These are phyloP conservation scores for Meloidogyne hapla DNA, from an alignment of 1,140 invertebrate genomes.

Conservation along the genomic window DNA sequence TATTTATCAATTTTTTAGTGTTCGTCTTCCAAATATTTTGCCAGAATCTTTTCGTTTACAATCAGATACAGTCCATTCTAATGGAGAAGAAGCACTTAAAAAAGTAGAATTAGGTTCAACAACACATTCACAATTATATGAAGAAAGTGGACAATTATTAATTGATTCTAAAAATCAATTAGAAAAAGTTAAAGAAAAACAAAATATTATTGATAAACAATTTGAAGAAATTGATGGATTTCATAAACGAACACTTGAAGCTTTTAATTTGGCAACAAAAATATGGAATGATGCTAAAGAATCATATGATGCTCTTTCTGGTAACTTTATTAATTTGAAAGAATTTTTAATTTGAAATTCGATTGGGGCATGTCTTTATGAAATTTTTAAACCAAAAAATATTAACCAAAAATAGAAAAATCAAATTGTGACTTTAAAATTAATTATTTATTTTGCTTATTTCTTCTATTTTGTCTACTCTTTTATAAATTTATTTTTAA, in stretches of 20 bases:
- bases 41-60: conserved; percentile 46
- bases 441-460: conserved; percentile 31
- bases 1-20: conserved; percentile 1
- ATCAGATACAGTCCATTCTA: conserved; percentile 44
- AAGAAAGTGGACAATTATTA: conserved; percentile 30
- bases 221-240: conserved; percentile 43
- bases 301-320: conserved; percentile 47
- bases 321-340: conserved; percentile 19
- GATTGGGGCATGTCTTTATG: too few relatives aligned
- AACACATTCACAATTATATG: conserved; percentile 34
- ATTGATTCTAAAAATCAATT: conserved; percentile 40
- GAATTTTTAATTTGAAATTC: too few relatives aligned
- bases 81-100: conserved; percentile 46
- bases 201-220: conserved; percentile 34
- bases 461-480: too few relatives aligned
- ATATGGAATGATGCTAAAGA: conserved; percentile 54
- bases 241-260: conserved; percentile 39
- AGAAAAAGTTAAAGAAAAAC: conserved; percentile 27
- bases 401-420: too few relatives aligned
- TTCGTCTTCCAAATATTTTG: conserved; percentile 56
- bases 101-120: conserved; percentile 41
- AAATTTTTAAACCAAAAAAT: too few relatives aligned
- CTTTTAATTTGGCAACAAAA: conserved; percentile 48
- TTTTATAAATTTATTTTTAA: too few relatives aligned
- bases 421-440: too few relatives aligned